These are phyloP conservation scores for Sebastes iracundus DNA, from an alignment of 2,797 vertebrate genomes.

Conservation along the genomic window DNA sequence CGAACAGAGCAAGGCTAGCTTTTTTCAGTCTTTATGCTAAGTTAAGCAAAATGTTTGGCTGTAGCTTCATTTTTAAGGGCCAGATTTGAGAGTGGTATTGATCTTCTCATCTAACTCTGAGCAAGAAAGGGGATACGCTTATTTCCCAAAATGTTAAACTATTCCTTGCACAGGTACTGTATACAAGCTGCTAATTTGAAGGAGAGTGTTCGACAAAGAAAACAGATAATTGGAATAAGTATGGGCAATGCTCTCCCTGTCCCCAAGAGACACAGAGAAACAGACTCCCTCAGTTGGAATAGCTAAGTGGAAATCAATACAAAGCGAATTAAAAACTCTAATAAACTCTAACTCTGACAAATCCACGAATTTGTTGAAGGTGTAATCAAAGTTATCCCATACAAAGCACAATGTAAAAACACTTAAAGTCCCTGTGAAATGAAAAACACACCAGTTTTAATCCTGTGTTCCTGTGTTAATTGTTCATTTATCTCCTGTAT, in stretches of 20 bases:
- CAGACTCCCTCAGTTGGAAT: not conserved
- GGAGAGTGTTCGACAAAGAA: not conserved
- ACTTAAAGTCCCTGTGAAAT: not conserved
- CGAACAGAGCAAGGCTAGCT: not conserved
- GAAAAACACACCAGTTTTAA: not conserved
- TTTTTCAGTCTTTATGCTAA: not conserved
- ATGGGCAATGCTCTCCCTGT: not conserved
- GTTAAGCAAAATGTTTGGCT: not conserved
- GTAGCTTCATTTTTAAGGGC: not conserved
- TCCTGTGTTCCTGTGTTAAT: not conserved
- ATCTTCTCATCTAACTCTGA: not conserved
- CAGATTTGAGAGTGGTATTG: not conserved
- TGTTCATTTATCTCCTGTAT: not conserved
- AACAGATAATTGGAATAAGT: not conserved
- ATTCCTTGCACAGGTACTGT: not conserved
- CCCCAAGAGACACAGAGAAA: not conserved
- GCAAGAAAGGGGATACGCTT: not conserved
- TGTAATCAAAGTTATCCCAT: not conserved
- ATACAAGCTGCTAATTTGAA: not conserved
- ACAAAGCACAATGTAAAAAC: not conserved
- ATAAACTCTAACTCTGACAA: not conserved
- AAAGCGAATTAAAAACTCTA: slow-evolving; percentile 1
- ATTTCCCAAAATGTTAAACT: not conserved
- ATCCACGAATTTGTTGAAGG: not conserved
- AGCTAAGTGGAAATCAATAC: slow-evolving; percentile 16